A percentile compares a stretch with the other conserved stretches of the same genome.
These are phyloP conservation scores for Microctonus brassicae DNA, from an alignment of 2,888 invertebrate genomes.

Conservation along the genomic window DNA sequence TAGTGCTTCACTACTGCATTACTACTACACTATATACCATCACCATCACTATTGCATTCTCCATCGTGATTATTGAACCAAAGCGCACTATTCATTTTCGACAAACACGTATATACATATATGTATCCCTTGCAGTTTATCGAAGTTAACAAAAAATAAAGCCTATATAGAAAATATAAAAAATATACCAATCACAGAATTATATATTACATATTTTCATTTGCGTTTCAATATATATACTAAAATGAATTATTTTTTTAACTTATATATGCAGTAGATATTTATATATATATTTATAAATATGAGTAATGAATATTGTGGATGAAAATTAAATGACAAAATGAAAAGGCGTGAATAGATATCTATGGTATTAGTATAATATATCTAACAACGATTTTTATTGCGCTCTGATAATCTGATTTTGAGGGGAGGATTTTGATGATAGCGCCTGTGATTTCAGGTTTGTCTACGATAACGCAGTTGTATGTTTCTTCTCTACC, in stretches of 20 bases:
- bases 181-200: too few relatives aligned
- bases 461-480: constrained; percentile 67
- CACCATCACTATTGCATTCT: not conserved
- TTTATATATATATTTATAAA: not conserved
- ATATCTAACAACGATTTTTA: constrained; percentile 54
- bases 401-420: constrained; percentile 66
- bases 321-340: not conserved
- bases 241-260: too few relatives aligned
- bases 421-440: constrained; percentile 53
- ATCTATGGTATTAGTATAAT: constrained; percentile 4
- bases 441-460: constrained; percentile 66
- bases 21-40: not conserved
- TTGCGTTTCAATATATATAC: too few relatives aligned
- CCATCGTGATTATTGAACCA: constrained; percentile 15
- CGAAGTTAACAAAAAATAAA: not conserved
- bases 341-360: not conserved
- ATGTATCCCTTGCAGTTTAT: constrained; percentile 1
- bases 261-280: too few relatives aligned
- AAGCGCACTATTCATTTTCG: constrained; percentile 5
- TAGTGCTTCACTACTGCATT: constrained; percentile 26
- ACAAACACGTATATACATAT: not conserved
- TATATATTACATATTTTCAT: too few relatives aligned
- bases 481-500: constrained; percentile 49
- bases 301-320: not conserved
- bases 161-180: too few relatives aligned